Base-by-base conservation (phyloP, 2,113 vertebrate genomes). In the Emydocephalus ijimae region DNA sequence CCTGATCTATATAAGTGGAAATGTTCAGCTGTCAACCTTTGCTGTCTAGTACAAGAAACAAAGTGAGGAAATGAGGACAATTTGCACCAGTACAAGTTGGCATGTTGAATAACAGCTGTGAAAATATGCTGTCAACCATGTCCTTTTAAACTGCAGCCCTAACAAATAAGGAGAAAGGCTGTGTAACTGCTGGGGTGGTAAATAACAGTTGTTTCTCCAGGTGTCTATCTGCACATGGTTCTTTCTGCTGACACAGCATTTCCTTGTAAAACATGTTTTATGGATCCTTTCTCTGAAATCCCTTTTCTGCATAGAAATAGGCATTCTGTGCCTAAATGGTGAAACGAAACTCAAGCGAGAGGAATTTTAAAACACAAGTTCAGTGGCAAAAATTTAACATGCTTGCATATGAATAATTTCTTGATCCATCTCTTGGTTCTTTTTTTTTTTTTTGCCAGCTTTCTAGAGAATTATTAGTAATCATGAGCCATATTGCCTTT, bases 1-100 rank as follows among this genome's bases (percentile, higher is more conserved):
- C 50, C 87, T 86, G 95, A 88, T 93, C 95, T 96, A 89, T 94
- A 81, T 93, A 89, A 91, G 89, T 93, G 85, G 29, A 20, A 59
- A n/a, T 48, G 29, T 89, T 95, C 92, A 81, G 85, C 93, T 94
- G 85, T 95, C 91, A 45, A 90, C 0, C 0, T 92, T 91, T 85
- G 54, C 89, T 85, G 5, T 48, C 93, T 52, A 0, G 43, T 92
- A 59, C 21, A 92, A 54, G n/a, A 91, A 57, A 85, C 85, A 92
- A 11, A 89, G 86, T 88, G 88, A 29, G 23, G 91, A 88, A 95
- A 88, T 86, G 20, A 56, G 88, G 69, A 52, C 29, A 90, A 45
- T 74, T 45, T 90, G 56, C 48, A 0, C 55, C 92, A 26, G 61
- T 92, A 85, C 92, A 90, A 24, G 74, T 88, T 69, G 69, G n/a